phyloP scores from a whole-genome alignment of 1,140 invertebrate species.

The Magallana ariakensis region DNA sequence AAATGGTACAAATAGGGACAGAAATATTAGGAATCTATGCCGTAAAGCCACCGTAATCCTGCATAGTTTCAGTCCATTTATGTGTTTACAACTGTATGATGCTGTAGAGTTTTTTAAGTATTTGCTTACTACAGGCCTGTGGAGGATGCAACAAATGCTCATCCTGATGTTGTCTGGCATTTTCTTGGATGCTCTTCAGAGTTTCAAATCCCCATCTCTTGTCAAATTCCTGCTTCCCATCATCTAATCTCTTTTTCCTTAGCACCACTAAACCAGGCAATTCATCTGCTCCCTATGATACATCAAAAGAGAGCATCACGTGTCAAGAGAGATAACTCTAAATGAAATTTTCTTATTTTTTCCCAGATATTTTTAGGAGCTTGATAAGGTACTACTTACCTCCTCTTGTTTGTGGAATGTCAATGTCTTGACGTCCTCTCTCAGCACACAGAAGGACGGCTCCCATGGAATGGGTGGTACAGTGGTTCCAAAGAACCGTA shows the following conservation, averaged over 20 bases:
- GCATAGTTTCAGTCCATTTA: too few species aligned
- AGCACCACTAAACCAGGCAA: conserved; percentile 47
- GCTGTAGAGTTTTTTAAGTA: too few species aligned
- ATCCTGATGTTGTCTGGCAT: conserved; percentile 57
- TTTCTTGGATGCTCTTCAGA: conserved; percentile 68
- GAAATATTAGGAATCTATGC: too few species aligned
- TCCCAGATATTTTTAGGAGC: background rate
- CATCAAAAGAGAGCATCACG: background rate
- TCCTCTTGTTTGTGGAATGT: conserved; percentile 92
- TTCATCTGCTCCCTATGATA: conserved; percentile 59
- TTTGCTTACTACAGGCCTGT: background rate
- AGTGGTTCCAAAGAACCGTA: background rate
- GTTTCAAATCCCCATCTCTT: conserved; percentile 70
- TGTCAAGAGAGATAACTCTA: background rate
- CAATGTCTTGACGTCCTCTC: conserved; percentile 91
- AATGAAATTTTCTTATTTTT: background rate
- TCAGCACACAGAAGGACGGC: conserved; percentile 91
- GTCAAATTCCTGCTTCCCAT: conserved; percentile 69
- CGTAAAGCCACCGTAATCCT: too few species aligned
- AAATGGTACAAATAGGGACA: too few species aligned
- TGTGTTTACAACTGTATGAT: too few species aligned
- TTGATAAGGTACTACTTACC: conserved; percentile 40
- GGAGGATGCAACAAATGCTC: conserved; percentile 13
- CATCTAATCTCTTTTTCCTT: conserved; percentile 57
- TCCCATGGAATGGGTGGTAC: conserved; percentile 84